Evolutionary conservation across 2,797 vertebrate species (phyloP).

Genomic region (Coregonus suidteri): DNA sequence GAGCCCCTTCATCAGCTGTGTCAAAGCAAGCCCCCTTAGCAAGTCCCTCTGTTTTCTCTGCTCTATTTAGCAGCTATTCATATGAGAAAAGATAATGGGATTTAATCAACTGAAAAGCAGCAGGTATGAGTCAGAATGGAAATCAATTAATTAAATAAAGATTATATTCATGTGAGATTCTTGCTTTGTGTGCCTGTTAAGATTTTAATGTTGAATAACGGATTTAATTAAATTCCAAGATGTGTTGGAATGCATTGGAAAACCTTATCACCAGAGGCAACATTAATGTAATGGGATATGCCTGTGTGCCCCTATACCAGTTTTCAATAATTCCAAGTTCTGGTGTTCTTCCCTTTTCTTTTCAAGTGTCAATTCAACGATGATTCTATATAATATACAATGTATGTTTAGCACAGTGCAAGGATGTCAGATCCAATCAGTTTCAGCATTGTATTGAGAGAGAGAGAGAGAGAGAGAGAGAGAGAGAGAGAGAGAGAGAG

Average conservation of each 20-base stretch:
- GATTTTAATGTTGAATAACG: not conserved
- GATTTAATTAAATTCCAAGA: not conserved
- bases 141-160: not conserved
- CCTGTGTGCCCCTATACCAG: not conserved
- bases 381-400: not conserved
- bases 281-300: not conserved
- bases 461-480: not conserved
- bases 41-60: slow-evolving; percentile 23
- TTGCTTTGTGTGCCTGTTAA: not conserved
- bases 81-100: slow-evolving; percentile 15
- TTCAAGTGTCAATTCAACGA: not conserved
- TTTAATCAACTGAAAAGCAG: slow-evolving; percentile 27
- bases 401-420: slow-evolving; percentile 1
- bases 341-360: not conserved
- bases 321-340: not conserved
- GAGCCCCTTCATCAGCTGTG: slow-evolving; percentile 62
- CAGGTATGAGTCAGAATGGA: slow-evolving; percentile 6
- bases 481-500: not conserved
- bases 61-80: slow-evolving; percentile 44
- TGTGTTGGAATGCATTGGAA: not conserved
- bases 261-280: not conserved
- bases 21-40: slow-evolving; percentile 41
- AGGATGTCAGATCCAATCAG: not conserved
- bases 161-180: not conserved
- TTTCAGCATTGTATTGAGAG: not conserved